Conservation (phyloP, 2,797 vertebrate genomes). For the Lacerta viridis region DNA sequence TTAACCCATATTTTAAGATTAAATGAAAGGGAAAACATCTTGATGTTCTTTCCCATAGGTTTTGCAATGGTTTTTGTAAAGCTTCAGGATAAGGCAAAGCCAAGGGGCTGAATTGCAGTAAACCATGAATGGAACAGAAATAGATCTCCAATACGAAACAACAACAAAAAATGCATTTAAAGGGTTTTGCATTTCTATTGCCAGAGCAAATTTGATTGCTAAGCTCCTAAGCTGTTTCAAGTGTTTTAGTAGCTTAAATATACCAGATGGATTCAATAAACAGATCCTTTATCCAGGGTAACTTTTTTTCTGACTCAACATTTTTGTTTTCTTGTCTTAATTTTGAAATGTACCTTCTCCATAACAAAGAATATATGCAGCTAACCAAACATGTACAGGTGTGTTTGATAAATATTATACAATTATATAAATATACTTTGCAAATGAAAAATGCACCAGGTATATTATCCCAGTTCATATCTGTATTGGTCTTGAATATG, state of each 20-base stretch:
- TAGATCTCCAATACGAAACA: background rate
- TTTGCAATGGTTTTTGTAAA: constrained; percentile 30
- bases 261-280: constrained; percentile 7
- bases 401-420: background rate
- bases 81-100: constrained; percentile 2
- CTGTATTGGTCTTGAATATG: too few species aligned
- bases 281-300: background rate
- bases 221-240: constrained; percentile 33
- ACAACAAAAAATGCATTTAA: background rate
- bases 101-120: constrained; percentile 24
- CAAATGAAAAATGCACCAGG: background rate
- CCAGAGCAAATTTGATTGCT: constrained; percentile 31
- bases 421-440: background rate
- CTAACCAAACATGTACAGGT: background rate
- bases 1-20: constrained; percentile 25
- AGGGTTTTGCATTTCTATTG: constrained; percentile 25
- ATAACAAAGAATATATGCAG: background rate
- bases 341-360: background rate
- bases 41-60: background rate
- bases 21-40: constrained; percentile 32
- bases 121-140: background rate
- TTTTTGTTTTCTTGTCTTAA: background rate
- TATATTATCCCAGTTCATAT: too few species aligned
- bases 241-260: constrained; percentile 15
- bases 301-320: constrained; percentile 16